Evolutionary conservation across 2,113 vertebrate species (phyloP).

Genomic region (Cnemophilus loriae): DNA sequence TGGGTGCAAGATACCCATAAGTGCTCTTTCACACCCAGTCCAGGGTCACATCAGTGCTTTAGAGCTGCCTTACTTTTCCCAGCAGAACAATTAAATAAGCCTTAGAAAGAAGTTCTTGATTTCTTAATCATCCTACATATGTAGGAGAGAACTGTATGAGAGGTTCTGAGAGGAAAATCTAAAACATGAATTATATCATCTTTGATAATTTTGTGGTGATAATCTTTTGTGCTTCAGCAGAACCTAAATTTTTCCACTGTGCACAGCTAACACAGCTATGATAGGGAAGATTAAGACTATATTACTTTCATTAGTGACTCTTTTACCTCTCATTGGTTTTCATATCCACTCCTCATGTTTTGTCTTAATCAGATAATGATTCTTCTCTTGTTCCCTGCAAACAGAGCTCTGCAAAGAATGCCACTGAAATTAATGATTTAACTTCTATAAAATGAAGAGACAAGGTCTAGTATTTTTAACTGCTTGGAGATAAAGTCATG

Average conservation of each 20-base stretch:
- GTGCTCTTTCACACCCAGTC: background rate
- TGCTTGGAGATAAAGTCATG: background rate
- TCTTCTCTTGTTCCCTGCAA: background rate
- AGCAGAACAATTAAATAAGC: background rate
- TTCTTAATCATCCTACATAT: background rate
- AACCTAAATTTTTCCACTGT: background rate
- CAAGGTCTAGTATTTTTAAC: background rate
- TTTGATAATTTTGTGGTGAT: background rate
- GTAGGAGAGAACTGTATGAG: background rate
- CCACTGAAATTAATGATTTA: background rate
- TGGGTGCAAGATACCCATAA: background rate
- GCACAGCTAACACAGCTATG: background rate
- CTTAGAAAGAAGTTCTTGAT: background rate
- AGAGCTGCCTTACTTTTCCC: background rate
- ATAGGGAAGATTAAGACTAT: background rate
- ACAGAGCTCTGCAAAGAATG: background rate
- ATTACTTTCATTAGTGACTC: background rate
- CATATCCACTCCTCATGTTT: background rate
- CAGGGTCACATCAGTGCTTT: background rate
- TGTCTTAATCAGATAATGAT: background rate
- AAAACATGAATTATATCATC: background rate
- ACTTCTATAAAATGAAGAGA: background rate
- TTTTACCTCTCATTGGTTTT: background rate
- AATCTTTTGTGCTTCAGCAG: background rate
- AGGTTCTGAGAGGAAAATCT: background rate